A percentile compares a stretch with the other conserved stretches of the same genome.
Conservation (phyloP, 1,140 invertebrate genomes). For the Coenobita brevimanus region DNA sequence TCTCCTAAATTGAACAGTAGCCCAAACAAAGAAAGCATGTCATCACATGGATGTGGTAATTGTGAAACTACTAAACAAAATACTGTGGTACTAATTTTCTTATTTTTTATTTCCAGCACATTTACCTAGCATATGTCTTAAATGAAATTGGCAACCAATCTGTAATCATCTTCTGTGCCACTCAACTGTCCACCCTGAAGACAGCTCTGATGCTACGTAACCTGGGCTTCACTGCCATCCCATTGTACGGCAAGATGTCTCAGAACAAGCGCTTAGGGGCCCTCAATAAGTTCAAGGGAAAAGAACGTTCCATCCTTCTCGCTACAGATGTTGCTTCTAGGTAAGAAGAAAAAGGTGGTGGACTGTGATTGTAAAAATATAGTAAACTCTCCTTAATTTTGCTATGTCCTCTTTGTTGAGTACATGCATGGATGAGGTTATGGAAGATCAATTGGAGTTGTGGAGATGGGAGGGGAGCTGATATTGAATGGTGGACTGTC, state of each 20-base stretch:
- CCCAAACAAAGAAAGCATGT: too few relatives aligned
- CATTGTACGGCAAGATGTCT: slow-evolving; percentile 97
- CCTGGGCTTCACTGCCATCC: slow-evolving; percentile 81
- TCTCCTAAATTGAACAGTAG: too few relatives aligned
- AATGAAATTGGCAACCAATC: slow-evolving; percentile 86
- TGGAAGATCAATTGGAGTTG: too few relatives aligned
- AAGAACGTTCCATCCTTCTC: slow-evolving; percentile 89
- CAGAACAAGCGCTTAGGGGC: slow-evolving; percentile 94
- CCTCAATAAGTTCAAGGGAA: slow-evolving; percentile 94
- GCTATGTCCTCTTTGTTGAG: not conserved
- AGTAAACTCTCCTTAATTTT: too few relatives aligned
- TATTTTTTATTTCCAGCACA: slow-evolving; percentile 80
- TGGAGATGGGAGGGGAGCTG: too few relatives aligned
- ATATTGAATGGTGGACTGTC: too few relatives aligned
- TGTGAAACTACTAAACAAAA: too few relatives aligned
- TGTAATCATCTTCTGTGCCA: slow-evolving; percentile 65
- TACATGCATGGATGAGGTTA: not conserved
- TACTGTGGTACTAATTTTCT: too few relatives aligned
- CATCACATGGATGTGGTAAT: too few relatives aligned
- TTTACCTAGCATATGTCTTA: slow-evolving; percentile 96
- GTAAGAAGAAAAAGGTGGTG: slow-evolving; percentile 74
- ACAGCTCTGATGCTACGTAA: slow-evolving; percentile 61
- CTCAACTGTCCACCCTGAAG: slow-evolving; percentile 53
- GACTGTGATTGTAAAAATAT: not conserved
- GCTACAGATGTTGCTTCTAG: slow-evolving; percentile 98